Conservation (phyloP, 2,888 invertebrate genomes). For the Celastrina argiolus region DNA sequence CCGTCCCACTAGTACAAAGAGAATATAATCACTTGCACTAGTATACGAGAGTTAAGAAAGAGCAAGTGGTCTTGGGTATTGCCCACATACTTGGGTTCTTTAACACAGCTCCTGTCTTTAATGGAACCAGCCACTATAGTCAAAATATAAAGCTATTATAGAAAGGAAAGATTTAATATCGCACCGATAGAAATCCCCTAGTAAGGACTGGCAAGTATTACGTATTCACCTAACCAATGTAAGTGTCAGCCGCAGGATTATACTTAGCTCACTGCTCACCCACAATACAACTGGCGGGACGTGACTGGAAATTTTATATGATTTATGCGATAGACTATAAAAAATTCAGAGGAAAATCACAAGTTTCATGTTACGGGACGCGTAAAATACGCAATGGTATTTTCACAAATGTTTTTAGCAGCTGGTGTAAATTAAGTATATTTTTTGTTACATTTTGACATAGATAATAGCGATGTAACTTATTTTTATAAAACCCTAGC, state of each 20-base stretch:
- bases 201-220: conserved; percentile 8
- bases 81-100: too few species aligned
- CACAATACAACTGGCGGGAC: neutral
- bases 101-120: too few species aligned
- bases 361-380: neutral
- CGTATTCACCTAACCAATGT: conserved; percentile 11
- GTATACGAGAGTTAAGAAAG: too few species aligned
- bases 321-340: conserved; percentile 14
- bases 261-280: conserved; percentile 11
- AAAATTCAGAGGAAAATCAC: conserved; percentile 4
- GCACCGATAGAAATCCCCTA: neutral
- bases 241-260: conserved; percentile 36
- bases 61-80: too few species aligned
- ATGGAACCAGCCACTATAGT: too few species aligned
- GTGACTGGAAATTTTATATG: conserved; percentile 14
- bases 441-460: too few species aligned
- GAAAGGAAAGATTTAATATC: too few species aligned
- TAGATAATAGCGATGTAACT: too few species aligned
- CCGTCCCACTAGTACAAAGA: too few species aligned
- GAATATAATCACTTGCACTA: too few species aligned
- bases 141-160: too few species aligned
- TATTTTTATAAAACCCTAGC: too few species aligned
- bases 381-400: neutral
- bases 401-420: neutral
- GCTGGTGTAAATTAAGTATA: neutral